Evolutionary conservation across 2,888 invertebrate genomes (phyloP).

Genomic region (Parthenolecanium corni): DNA sequence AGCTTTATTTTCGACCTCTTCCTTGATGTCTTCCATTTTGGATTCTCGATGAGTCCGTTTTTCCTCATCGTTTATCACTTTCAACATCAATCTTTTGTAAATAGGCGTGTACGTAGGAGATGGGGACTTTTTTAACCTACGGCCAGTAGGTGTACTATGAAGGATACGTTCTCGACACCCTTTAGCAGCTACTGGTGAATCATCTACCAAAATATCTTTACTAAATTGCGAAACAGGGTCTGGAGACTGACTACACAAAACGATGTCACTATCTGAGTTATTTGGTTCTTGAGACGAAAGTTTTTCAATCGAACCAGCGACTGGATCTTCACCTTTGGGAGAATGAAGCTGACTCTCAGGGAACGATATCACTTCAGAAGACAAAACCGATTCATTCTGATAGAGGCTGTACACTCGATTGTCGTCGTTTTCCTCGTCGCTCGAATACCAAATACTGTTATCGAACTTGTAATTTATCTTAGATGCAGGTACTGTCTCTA

Average conservation of each 20-base stretch:
- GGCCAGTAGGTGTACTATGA: not conserved
- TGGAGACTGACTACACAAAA: not conserved
- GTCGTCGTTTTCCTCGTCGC: not conserved
- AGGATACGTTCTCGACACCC: not conserved
- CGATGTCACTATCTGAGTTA: not conserved
- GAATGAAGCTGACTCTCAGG: not conserved
- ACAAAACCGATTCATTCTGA: not conserved
- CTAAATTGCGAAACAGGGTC: not conserved
- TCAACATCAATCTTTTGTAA: not conserved
- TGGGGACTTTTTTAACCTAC: not conserved
- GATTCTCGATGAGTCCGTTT: not conserved
- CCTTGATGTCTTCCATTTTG: slow-evolving; percentile 1
- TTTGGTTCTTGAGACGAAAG: not conserved
- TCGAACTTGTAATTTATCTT: not conserved
- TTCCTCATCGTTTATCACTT: not conserved
- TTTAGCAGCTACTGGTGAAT: not conserved
- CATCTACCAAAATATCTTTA: not conserved
- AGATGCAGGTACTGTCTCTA: not conserved
- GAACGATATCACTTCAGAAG: not conserved
- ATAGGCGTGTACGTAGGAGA: slow-evolving; percentile 13
- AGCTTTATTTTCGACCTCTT: slow-evolving; percentile 14
- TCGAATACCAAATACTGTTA: slow-evolving; percentile 10
- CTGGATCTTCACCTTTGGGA: not conserved
- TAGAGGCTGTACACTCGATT: slow-evolving; percentile 10
- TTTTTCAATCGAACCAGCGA: not conserved